Evolutionary conservation across 2,888 invertebrate species (phyloP).

Genomic region (Machimus atricapillus): DNA sequence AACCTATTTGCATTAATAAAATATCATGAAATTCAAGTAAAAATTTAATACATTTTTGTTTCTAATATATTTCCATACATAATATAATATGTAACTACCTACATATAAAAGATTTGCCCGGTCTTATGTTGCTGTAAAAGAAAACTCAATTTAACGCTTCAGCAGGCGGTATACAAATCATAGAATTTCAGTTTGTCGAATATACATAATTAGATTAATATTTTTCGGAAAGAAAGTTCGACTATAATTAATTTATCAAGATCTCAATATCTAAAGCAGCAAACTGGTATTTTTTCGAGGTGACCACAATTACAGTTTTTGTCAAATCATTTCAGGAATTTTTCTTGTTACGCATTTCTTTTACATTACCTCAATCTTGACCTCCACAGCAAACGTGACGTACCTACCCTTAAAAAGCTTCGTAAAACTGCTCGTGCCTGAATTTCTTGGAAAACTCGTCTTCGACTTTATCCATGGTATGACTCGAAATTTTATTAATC

Average conservation of each 20-base stretch:
- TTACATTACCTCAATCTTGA: background rate
- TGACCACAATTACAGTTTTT: background rate
- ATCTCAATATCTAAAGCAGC: background rate
- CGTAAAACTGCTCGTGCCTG: background rate
- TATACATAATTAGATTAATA: background rate
- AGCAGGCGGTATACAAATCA: background rate
- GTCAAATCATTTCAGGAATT: background rate
- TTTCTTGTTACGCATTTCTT: background rate
- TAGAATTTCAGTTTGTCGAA: too few species aligned
- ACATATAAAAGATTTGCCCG: too few species aligned
- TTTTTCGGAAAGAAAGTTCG: background rate
- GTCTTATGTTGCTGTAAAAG: too few species aligned
- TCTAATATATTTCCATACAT: too few species aligned
- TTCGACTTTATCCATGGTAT: background rate
- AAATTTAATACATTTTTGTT: background rate
- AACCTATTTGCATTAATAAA: too few species aligned
- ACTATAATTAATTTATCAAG: background rate
- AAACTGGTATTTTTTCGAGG: too few species aligned
- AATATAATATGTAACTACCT: too few species aligned
- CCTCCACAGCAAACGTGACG: background rate
- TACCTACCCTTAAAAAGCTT: background rate
- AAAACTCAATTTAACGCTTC: background rate
- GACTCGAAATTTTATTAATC: background rate
- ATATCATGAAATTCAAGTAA: background rate
- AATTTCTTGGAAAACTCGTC: background rate